Evolutionary conservation across 2,113 vertebrate genomes (phyloP).

Genomic region (Amphiprion percula): DNA sequence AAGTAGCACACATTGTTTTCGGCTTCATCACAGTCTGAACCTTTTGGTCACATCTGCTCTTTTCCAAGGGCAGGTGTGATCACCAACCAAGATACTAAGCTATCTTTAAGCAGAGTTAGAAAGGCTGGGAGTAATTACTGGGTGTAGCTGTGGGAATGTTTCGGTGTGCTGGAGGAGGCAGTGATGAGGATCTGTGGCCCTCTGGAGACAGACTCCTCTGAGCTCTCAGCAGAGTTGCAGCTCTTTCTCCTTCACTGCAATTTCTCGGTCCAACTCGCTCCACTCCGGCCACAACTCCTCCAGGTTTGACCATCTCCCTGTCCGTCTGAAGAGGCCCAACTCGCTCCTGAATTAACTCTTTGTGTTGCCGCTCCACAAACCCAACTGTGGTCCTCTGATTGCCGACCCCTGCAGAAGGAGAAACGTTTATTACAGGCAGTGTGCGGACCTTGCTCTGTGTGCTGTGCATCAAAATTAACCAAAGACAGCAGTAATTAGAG

Average conservation of each 20-base stretch:
- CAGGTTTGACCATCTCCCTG: constrained; percentile 18
- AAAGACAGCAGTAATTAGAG: no score
- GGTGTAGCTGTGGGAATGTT: constrained; percentile 79
- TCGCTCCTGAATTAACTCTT: constrained; percentile 82
- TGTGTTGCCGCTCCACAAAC: constrained; percentile 82
- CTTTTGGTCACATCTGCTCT: no score
- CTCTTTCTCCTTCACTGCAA: constrained; percentile 10
- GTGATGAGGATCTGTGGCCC: constrained; percentile 90
- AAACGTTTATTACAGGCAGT: neutral
- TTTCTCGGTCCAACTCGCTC: constrained; percentile 10
- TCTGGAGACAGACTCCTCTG: constrained; percentile 87
- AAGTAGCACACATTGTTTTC: no score
- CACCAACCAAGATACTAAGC: no score
- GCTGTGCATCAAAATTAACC: neutral
- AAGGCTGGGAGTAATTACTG: constrained; percentile 80
- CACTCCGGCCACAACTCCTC: neutral
- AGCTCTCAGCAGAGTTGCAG: constrained; percentile 77
- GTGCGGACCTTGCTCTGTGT: neutral
- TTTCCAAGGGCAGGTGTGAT: no score
- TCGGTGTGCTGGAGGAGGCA: constrained; percentile 90
- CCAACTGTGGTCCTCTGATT: constrained; percentile 84
- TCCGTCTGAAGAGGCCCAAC: constrained; percentile 68
- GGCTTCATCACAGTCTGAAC: no score
- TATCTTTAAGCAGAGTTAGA: no score
- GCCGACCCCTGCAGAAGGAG: constrained; percentile 80